Conservation (phyloP, 2,888 invertebrate genomes). For the Drosophila kokeensis region DNA sequence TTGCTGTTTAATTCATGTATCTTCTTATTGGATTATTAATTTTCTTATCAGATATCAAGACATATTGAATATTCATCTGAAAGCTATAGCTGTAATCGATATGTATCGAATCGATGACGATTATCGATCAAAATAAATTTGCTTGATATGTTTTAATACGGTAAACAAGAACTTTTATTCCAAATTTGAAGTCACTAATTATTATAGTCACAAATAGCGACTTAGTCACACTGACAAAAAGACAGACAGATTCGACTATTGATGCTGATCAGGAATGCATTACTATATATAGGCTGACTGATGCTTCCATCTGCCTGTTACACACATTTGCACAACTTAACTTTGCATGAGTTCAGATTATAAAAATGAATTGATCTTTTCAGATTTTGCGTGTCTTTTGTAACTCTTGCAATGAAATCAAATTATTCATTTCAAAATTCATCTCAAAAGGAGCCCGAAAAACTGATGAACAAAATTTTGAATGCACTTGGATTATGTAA, state of each 20-base stretch:
- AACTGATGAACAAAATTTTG: not conserved
- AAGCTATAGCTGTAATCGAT: no score
- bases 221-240: no score
- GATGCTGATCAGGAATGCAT: not conserved
- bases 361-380: not conserved
- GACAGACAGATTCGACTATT: not conserved
- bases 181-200: not conserved
- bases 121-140: not conserved
- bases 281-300: not conserved
- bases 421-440: not conserved
- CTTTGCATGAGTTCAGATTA: not conserved
- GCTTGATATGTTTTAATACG: not conserved
- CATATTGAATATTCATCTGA: no score
- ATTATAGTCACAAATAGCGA: not conserved
- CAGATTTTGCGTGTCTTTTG: not conserved
- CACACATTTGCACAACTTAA: not conserved
- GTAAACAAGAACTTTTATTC: not conserved
- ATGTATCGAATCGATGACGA: no score
- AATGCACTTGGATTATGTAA: not conserved
- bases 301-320: not conserved
- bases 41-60: no score
- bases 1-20: no score
- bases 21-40: no score
- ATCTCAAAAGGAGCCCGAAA: not conserved
- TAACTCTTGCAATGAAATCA: not conserved